Conservation (phyloP, 2,113 vertebrate species). For the Apus apus region DNA sequence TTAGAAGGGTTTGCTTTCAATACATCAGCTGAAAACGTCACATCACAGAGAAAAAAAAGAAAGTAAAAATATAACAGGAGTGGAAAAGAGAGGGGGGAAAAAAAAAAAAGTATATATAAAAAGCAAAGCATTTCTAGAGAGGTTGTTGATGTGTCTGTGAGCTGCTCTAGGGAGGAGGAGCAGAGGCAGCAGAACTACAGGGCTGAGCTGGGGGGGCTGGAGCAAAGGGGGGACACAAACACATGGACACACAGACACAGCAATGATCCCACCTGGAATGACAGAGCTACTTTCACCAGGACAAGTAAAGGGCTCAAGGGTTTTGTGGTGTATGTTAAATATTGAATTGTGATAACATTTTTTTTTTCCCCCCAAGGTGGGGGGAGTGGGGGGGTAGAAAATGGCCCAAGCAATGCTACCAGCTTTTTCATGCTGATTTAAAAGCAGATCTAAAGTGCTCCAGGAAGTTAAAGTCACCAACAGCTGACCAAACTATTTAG, state of each 20-base stretch:
- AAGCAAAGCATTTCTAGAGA: constrained; percentile 71
- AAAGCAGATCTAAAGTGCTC: background rate
- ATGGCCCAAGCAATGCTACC: background rate
- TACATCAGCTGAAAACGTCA: constrained; percentile 81
- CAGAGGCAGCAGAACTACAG: background rate
- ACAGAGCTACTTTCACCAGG: constrained; percentile 29
- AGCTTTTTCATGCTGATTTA: constrained; percentile 2
- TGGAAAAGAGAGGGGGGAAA: constrained; percentile 36
- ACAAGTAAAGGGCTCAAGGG: constrained; percentile 53
- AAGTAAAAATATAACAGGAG: constrained; percentile 77
- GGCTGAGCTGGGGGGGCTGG: background rate
- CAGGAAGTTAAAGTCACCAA: constrained; percentile 25
- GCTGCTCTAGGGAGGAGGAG: constrained; percentile 38
- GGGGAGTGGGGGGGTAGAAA: too few relatives aligned
- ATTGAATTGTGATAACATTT: background rate
- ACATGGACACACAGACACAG: constrained; percentile 33
- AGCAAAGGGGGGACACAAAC: background rate
- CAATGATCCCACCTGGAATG: constrained; percentile 29
- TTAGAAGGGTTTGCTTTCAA: constrained; percentile 86
- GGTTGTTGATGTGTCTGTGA: constrained; percentile 20
- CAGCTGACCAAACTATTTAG: constrained; percentile 18
- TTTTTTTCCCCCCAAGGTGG: background rate
- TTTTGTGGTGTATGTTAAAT: background rate
- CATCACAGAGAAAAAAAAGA: constrained; percentile 74
- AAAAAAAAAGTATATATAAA: background rate